Evolutionary conservation across 2,888 invertebrate genomes (phyloP), one percentile per base, ranked within the genome.

Genomic region (Baronia brevicornis): DNA sequence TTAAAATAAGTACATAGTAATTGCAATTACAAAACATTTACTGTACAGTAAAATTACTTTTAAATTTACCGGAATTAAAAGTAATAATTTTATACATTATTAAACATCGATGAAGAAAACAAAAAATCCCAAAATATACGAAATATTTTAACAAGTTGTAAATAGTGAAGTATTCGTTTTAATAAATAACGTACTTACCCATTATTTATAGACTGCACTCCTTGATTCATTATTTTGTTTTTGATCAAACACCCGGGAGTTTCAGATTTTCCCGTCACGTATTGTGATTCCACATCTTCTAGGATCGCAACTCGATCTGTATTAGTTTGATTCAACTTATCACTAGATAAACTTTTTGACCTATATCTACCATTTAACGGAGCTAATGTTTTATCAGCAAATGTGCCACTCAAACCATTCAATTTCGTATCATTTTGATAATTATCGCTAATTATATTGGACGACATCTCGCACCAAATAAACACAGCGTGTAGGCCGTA

Each of bases 261-360:
- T 50, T 84, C 82, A 7, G 60, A 61, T 44, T 67, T 78, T 5
- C 70, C 72, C 18, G 80, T 57, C 32, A 80, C 49, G 51, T 80
- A 68, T 28, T 80, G 67, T 11, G 64, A 70, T 39, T 84, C 84
- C 7, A 74, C 66, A 66, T 84, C 80, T 43, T 79, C 75, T 49
- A 84, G 49, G 33, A 84, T 84, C 14, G 82, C 84, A 4, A 79
- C 73, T 5, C 80, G 67, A 50, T 84, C 84, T 28, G 71, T 74
- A 44, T 79, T 78, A 8, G 62, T 58, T 52, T 78, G 69, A 44
- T 77, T 80, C 51, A 84, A 73, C 60, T 84, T 84, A 69, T 84
- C 84, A 75, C 79, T 77, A 19, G 84, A 82, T 47, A 84, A 68
- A 74, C 84, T 84, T 43, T 74, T 82, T 18, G 82, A 79, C 36